phyloP scores from a whole-genome alignment of 2,797 vertebrate genomes.

The Mus spretus region DNA sequence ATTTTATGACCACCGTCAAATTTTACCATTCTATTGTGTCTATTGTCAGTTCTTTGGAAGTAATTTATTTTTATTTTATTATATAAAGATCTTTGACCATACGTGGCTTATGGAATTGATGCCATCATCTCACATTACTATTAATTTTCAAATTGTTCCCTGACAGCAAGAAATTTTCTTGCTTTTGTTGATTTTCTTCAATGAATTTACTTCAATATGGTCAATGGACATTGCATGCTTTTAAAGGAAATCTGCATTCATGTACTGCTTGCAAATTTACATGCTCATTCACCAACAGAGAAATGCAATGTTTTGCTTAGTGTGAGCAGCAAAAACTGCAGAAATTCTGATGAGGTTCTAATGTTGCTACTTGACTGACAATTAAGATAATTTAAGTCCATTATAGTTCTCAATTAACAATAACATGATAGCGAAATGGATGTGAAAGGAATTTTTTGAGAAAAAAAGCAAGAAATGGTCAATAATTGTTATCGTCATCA shows the following conservation, averaged over 20 bases:
- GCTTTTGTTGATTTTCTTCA: not conserved
- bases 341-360: not conserved
- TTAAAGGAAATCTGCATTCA: not conserved
- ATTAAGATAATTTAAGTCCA: conserved; percentile 5
- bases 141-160: not conserved
- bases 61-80: not conserved
- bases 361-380: not conserved
- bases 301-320: not conserved
- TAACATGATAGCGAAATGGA: not conserved
- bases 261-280: not conserved
- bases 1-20: not conserved
- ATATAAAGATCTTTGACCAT: not conserved
- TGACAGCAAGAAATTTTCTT: not conserved
- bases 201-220: not conserved
- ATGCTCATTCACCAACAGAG: rapidly evolving
- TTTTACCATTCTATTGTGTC: not conserved
- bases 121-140: not conserved
- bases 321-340: not conserved
- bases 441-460: not conserved
- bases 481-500: conserved; percentile 19
- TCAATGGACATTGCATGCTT: not conserved
- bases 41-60: not conserved
- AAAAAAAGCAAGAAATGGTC: conserved; percentile 23
- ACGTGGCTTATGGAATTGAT: not conserved
- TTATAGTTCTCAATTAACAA: conserved; percentile 29